These are phyloP conservation scores for Sussaba pulchella DNA, from an alignment of 2,888 invertebrate genomes.

Conservation along the genomic window DNA sequence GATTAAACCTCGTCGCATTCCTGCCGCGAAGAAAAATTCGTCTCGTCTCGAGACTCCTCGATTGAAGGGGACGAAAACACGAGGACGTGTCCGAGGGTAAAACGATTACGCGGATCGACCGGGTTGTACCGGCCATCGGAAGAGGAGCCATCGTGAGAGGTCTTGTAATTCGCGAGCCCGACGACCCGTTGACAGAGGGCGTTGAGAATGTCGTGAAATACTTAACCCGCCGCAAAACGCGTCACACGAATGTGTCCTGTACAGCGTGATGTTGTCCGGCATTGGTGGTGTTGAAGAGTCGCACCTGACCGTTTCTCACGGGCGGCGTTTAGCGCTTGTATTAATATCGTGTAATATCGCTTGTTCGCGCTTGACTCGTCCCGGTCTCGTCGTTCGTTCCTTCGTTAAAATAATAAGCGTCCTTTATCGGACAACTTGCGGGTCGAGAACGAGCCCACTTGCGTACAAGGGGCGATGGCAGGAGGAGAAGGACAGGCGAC, in stretches of 20 bases:
- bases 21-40: slow-evolving; percentile 40
- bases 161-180: slow-evolving; percentile 53
- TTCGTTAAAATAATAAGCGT: slow-evolving; percentile 77
- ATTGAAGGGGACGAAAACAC: slow-evolving; percentile 38
- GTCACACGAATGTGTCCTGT: slow-evolving; percentile 1
- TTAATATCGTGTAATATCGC: slow-evolving; percentile 72
- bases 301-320: slow-evolving; percentile 82
- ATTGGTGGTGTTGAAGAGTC: slow-evolving; percentile 35
- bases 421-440: slow-evolving; percentile 63
- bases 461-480: too few species aligned
- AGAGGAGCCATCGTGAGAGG: slow-evolving; percentile 46
- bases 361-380: slow-evolving; percentile 50
- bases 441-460: slow-evolving; percentile 45
- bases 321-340: slow-evolving; percentile 77
- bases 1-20: slow-evolving; percentile 58
- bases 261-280: slow-evolving; percentile 19
- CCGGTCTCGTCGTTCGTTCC: slow-evolving; percentile 54
- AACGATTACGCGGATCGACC: slow-evolving; percentile 62
- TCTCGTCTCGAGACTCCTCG: slow-evolving; percentile 39
- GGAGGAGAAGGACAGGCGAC: too few species aligned
- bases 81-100: slow-evolving; percentile 47
- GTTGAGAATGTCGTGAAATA: slow-evolving; percentile 47
- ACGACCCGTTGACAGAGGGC: slow-evolving; percentile 53
- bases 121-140: slow-evolving; percentile 32
- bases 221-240: slow-evolving; percentile 43